Base-by-base conservation (phyloP, 2,113 vertebrate genomes). In the Perca fluviatilis region DNA sequence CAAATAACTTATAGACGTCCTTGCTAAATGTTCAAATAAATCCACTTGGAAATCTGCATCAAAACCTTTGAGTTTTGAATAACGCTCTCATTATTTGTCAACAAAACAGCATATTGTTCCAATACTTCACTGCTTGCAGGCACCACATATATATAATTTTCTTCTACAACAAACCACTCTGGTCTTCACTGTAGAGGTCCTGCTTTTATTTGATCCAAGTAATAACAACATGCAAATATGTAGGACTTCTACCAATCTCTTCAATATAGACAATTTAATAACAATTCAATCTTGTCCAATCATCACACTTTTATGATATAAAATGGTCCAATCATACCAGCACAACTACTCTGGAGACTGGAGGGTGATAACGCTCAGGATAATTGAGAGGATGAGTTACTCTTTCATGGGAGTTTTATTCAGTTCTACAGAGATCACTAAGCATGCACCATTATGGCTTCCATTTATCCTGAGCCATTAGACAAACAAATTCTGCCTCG, bases 1-100 rank as follows among this genome's bases (percentile, higher is more conserved):
- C 19, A 75, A 57, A 61, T 57, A 4, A 23, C n/a, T n/a, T 72
- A 21, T 25, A 75, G 40, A 80, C 9, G 19, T 46, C 12, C n/a
- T n/a, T 6, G n/a, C 23, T 58, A 58, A 62, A 66, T 84, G 66
- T 88, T 71, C 36, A 27, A 18, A 70, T n/a, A 33, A 82, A 79
- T 58, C 15, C 8, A 7, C 30, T 68, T 77, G 13, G 62, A 86
- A 47, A 85, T 80, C 16, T 67, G 65, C 47, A 84, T 60, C 65
- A 78, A 72, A 62, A 57, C 21, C 62, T 81, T 49, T 66, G 19
- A 65, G 11, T 58, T 79, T 76, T 63, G 6, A 83, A 74, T 71
- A 56, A 68, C 46, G 15, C 13, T 30, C 67, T 74, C 65, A 67
- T 78, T 79, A 64, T 19, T 76, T 66, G 64, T 58, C 51, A 74